Base-by-base conservation (phyloP, 1,140 invertebrate species). In the Micrasema minimum region DNA sequence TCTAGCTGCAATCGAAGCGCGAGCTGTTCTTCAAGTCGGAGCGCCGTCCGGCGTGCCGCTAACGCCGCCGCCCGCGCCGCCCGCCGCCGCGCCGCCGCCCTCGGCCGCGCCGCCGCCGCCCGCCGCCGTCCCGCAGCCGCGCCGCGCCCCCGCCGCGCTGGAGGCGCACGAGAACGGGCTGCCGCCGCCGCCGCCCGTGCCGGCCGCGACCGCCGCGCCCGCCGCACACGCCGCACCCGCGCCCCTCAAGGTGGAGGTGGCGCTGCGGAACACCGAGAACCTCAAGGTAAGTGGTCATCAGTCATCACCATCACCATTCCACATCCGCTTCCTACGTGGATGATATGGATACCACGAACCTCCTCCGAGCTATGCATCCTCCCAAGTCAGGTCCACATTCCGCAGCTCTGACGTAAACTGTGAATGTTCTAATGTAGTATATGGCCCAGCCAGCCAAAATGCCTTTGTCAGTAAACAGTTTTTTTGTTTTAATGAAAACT, bases 21-120 rank as follows among this genome's bases (percentile, higher is more conserved):
- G 91, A 92, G 82, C 82, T 91, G 77, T 92, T 92, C 82, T 92
- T 92, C 83, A 92, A 92, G 80, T 82, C 82, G 66, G 83, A 85
- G 31, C 82, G 14, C 80, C 83, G 55, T 80, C 80, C 77, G 69
- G 51, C 50, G 74, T 69, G 35, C 74, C 69, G 43, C 41, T 65
- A 18, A 79, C 80, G 46, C 80, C 80, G 71, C 80, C 79, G 65
- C 80, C 81, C 37, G 76, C 78, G 9, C 79, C 82, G 50, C 82
- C 83, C 66, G 79, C 80, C 5, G 81, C 80, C 65, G 80, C 81
- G 55, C 79, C 79, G 51, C 79, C 78, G 31, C 78, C 82, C 11
- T 78, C 82, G 76, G 82, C 69, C 80, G 83, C 71, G 80, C 83
- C 61, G 80, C 81, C 50, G 78, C 83, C 12, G 77, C 80, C n/a